A percentile compares a stretch with the other conserved stretches of the same genome.
phyloP scores from a whole-genome alignment of 2,113 vertebrate genomes.

The Carassius auratus region DNA sequence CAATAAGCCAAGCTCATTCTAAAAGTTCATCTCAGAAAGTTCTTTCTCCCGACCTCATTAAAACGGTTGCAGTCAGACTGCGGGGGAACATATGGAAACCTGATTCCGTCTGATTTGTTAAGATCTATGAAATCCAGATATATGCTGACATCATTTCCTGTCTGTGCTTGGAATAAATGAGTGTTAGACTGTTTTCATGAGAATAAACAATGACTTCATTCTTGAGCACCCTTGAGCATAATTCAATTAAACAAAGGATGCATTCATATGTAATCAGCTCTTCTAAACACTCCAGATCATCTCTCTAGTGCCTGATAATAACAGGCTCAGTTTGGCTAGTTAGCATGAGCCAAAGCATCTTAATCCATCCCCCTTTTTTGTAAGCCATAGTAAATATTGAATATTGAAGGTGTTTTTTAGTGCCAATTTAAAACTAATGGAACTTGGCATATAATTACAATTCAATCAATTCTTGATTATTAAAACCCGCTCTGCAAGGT shows the following conservation, averaged over 20 bases:
- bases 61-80: neutral
- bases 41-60: neutral
- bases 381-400: no score
- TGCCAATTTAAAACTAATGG: neutral
- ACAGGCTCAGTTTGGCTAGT: neutral
- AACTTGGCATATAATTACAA: neutral
- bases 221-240: neutral
- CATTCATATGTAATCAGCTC: neutral
- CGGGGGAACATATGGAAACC: slow-evolving; percentile 1
- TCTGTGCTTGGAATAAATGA: neutral
- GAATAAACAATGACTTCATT: neutral
- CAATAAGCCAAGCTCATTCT: neutral
- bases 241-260: neutral
- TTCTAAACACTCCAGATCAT: neutral
- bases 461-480: neutral
- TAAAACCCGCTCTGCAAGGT: no score
- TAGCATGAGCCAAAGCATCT: neutral
- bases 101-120: neutral
- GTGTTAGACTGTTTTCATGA: neutral
- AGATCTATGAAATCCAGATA: neutral
- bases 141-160: slow-evolving; percentile 20
- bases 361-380: neutral
- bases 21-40: neutral
- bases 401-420: neutral
- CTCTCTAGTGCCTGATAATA: neutral